phyloP scores from a whole-genome alignment of 1,140 invertebrate species.

The Stratiolaelaps scimitus region DNA sequence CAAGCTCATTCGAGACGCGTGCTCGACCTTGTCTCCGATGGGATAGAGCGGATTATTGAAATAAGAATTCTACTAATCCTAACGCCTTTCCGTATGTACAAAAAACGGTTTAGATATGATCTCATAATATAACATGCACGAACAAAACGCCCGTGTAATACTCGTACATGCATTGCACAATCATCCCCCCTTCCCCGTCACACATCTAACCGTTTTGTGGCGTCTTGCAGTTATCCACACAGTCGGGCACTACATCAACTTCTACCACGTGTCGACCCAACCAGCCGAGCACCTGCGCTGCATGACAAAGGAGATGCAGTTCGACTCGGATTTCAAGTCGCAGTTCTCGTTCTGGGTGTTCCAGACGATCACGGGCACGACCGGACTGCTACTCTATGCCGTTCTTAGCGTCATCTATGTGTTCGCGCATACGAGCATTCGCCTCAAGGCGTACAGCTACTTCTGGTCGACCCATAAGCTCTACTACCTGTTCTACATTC shows the following conservation, averaged over 20 bases:
- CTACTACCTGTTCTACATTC: constrained; percentile 73
- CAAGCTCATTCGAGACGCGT: too few species aligned
- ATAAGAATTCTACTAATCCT: too few species aligned
- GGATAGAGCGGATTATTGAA: too few species aligned
- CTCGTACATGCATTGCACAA: too few species aligned
- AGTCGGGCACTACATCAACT: constrained; percentile 93
- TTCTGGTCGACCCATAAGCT: constrained; percentile 96
- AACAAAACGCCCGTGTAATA: too few species aligned
- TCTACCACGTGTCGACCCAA: constrained; percentile 96
- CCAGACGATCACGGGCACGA: constrained; percentile 80
- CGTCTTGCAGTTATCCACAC: constrained; percentile 61
- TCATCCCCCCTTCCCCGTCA: too few species aligned
- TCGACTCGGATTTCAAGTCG: constrained; percentile 76
- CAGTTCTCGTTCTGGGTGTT: constrained; percentile 89
- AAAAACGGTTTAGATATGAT: too few species aligned
- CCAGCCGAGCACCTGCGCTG: constrained; percentile 85
- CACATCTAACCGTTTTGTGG: too few species aligned
- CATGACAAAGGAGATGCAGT: constrained; percentile 83
- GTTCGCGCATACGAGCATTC: constrained; percentile 85
- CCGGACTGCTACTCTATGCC: constrained; percentile 81
- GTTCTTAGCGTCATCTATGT: constrained; percentile 93
- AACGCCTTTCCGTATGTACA: too few species aligned
- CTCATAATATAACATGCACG: too few species aligned
- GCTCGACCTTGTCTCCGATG: too few species aligned
- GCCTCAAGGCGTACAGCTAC: constrained; percentile 86